phyloP scores from a whole-genome alignment of 2,888 invertebrate species.

The Leucophenga maculata region DNA sequence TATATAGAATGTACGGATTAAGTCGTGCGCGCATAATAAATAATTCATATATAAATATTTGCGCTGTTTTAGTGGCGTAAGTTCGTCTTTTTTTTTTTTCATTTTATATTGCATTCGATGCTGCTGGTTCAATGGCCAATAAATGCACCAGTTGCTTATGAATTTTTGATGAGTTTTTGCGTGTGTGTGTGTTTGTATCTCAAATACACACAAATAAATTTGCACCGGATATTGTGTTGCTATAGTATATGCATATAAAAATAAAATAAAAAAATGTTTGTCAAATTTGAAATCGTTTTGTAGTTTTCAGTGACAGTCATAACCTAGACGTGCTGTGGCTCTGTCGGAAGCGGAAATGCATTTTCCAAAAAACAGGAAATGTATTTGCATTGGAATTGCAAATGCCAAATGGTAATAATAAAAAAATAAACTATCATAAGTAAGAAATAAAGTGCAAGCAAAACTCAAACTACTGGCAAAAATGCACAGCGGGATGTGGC shows the following conservation, averaged over 20 bases:
- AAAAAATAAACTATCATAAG: conserved; percentile 10
- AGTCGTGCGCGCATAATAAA: background rate
- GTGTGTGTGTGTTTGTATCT: no score
- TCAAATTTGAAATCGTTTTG: conserved; percentile 48
- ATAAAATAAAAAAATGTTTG: conserved; percentile 36
- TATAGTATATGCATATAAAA: conserved; percentile 1
- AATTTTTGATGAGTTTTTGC: background rate
- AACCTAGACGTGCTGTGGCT: conserved; percentile 16
- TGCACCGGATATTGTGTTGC: conserved; percentile 31
- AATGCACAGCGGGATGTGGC: background rate
- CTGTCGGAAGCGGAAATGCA: conserved; percentile 61
- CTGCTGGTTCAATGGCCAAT: conserved; percentile 61
- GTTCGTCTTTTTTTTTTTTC: background rate
- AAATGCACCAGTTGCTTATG: conserved; percentile 51
- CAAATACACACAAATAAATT: background rate
- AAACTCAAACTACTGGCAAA: background rate
- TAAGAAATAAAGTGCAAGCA: background rate
- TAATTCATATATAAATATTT: background rate
- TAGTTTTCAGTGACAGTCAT: conserved; percentile 35
- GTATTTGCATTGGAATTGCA: conserved; percentile 57
- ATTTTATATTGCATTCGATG: background rate
- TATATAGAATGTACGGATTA: background rate
- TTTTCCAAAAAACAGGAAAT: conserved; percentile 62
- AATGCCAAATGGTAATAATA: conserved; percentile 36
- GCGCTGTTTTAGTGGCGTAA: no score